These are phyloP conservation scores for Venturia canescens DNA, from an alignment of 1,140 invertebrate genomes.

Conservation along the genomic window DNA sequence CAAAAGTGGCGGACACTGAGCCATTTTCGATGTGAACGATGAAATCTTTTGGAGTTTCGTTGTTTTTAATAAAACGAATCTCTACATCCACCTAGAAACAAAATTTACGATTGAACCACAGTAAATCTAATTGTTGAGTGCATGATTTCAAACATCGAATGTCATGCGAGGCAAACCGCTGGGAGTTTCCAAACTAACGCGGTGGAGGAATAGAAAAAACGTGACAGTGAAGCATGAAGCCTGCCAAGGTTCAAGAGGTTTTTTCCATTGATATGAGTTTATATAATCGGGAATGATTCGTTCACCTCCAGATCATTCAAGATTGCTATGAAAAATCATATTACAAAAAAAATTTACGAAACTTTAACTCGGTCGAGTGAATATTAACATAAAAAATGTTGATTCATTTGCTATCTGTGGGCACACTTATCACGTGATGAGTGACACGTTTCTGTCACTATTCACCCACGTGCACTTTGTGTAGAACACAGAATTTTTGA, in stretches of 20 bases:
- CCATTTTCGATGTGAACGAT: slow-evolving; percentile 70
- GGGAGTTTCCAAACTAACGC: too few species aligned
- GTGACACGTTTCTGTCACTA: too few species aligned
- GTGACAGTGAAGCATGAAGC: neutral
- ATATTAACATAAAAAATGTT: too few species aligned
- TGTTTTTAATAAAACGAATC: neutral
- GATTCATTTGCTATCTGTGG: too few species aligned
- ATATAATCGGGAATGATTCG: too few species aligned
- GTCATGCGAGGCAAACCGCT: too few species aligned
- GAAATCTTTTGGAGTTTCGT: neutral
- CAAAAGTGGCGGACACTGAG: slow-evolving; percentile 80
- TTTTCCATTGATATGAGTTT: too few species aligned
- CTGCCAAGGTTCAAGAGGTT: neutral
- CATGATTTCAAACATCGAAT: neutral
- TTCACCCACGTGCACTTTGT: too few species aligned
- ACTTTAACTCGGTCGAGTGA: too few species aligned
- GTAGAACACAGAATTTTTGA: too few species aligned
- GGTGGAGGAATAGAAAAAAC: neutral
- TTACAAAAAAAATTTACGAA: neutral
- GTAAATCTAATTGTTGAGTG: neutral
- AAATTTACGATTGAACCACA: neutral
- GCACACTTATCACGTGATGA: too few species aligned
- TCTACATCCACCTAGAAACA: neutral
- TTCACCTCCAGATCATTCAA: too few species aligned
- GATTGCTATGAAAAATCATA: neutral